These are phyloP conservation scores for Serripes groenlandicus DNA, from an alignment of 2,888 invertebrate genomes.

Conservation along the genomic window DNA sequence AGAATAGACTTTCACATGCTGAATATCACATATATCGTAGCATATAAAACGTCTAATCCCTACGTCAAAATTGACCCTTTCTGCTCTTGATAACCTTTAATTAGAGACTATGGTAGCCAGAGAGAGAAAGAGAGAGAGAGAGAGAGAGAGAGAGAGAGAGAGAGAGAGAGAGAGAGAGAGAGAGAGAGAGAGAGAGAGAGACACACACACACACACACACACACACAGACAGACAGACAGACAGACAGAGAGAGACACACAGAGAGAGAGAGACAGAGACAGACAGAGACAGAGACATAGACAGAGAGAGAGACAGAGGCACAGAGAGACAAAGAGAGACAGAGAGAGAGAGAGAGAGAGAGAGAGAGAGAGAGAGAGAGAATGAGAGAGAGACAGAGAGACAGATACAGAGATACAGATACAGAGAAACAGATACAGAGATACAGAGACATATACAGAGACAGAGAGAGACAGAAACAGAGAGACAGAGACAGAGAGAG, in stretches of 20 bases:
- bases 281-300: slow-evolving; percentile 26
- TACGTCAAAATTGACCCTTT: no score
- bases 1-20: no score
- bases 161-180: slow-evolving; percentile 34
- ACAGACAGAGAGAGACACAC: neutral
- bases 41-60: no score
- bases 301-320: slow-evolving; percentile 21
- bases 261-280: slow-evolving; percentile 10
- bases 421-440: no score
- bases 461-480: no score
- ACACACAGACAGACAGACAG: neutral
- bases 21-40: no score
- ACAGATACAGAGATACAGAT: no score
- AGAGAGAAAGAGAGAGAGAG: no score
- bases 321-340: slow-evolving; percentile 20
- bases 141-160: slow-evolving; percentile 19
- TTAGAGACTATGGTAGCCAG: no score
- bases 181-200: slow-evolving; percentile 22
- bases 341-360: slow-evolving; percentile 26
- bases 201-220: neutral
- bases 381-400: slow-evolving; percentile 26
- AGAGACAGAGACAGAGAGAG: no score
- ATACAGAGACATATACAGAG: no score
- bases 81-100: no score
- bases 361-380: slow-evolving; percentile 31